phyloP scores from a whole-genome alignment of 2,113 vertebrate species.

The Engraulis encrasicolus region DNA sequence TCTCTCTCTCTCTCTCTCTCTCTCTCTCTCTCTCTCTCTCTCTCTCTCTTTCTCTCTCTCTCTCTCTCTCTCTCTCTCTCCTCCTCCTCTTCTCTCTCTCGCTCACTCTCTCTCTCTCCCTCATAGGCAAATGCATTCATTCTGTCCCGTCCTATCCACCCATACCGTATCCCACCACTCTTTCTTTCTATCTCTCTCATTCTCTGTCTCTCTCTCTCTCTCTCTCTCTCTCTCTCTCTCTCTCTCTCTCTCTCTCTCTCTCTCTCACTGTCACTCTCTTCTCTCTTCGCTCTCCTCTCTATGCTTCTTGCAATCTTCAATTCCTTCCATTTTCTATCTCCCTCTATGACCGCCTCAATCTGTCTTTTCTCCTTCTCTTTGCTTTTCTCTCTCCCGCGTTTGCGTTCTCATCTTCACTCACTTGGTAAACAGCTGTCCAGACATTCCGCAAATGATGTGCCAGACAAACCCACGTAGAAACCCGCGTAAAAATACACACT shows the following conservation, averaged over 20 bases:
- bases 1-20: no score
- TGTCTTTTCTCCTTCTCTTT: slow-evolving; percentile 36
- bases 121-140: no score
- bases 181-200: no score
- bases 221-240: slow-evolving; percentile 41
- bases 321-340: slow-evolving; percentile 38
- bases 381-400: slow-evolving; percentile 42
- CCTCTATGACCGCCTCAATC: slow-evolving; percentile 27
- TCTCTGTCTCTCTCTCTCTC: slow-evolving; percentile 31
- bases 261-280: slow-evolving; percentile 36
- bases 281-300: slow-evolving; percentile 42
- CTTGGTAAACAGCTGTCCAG: slow-evolving; percentile 10
- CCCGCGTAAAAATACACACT: background rate
- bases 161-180: background rate
- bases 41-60: slow-evolving; percentile 27
- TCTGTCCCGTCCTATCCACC: background rate
- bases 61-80: slow-evolving; percentile 39
- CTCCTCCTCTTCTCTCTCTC: no score
- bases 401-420: slow-evolving; percentile 56
- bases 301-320: slow-evolving; percentile 45
- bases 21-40: slow-evolving; percentile 26
- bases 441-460: slow-evolving; percentile 6
- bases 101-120: no score
- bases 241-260: slow-evolving; percentile 24
- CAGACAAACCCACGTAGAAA: background rate